phyloP scores from a whole-genome alignment of 2,113 vertebrate species.

The Macrotus californicus region DNA sequence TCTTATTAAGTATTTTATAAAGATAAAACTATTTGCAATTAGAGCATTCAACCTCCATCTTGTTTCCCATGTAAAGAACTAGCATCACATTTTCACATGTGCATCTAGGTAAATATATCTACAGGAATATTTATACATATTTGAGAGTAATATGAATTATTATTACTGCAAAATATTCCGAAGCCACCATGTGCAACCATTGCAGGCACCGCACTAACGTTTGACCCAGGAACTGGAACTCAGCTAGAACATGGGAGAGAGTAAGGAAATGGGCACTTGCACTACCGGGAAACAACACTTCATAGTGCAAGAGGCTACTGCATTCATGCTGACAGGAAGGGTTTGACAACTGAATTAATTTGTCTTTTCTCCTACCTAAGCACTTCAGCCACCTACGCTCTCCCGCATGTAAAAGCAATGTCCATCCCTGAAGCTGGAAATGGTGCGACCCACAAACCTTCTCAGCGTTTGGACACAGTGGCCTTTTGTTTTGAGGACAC shows the following conservation, averaged over 20 bases:
- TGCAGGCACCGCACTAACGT: neutral
- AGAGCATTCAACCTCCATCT: neutral
- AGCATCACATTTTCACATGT: neutral
- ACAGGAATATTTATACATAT: neutral
- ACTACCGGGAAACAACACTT: neutral
- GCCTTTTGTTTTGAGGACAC: neutral
- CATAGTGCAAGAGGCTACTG: neutral
- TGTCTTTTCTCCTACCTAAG: constrained; percentile 43
- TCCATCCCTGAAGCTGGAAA: neutral
- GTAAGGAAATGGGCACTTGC: neutral
- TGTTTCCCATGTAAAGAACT: neutral
- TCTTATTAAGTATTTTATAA: constrained; percentile 18
- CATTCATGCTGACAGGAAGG: constrained; percentile 23
- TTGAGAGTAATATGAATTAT: neutral
- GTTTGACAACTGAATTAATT: constrained; percentile 40
- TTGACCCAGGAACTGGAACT: neutral
- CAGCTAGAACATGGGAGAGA: neutral
- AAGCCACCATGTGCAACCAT: neutral
- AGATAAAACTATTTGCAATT: neutral
- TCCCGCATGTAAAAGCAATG: neutral
- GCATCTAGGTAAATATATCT: neutral
- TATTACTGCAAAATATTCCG: neutral
- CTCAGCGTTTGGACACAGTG: neutral
- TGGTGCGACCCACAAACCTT: neutral
- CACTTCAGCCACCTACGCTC: neutral